Percentiles rank a stretch among this genome's conserved stretches.
phyloP scores from a whole-genome alignment of 2,888 invertebrate species.

The Lithophane ornitopus region DNA sequence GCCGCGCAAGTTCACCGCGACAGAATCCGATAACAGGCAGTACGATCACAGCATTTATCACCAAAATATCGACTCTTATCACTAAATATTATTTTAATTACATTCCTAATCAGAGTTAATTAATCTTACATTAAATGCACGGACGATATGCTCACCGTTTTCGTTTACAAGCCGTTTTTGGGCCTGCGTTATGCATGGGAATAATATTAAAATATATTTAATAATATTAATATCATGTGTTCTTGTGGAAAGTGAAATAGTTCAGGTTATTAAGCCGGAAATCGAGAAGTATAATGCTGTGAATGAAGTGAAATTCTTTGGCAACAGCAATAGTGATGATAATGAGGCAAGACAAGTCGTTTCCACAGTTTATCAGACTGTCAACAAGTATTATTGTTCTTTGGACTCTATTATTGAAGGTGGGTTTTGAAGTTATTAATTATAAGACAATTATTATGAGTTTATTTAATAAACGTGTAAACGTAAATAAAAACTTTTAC shows the following conservation, averaged over 20 bases:
- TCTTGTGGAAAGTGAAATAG: constrained; percentile 14
- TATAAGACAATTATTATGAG: too few species aligned
- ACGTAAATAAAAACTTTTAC: too few species aligned
- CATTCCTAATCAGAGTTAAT: constrained; percentile 45
- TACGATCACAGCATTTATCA: constrained; percentile 40
- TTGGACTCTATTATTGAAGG: constrained; percentile 55
- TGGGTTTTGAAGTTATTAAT: constrained; percentile 69
- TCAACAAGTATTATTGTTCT: constrained; percentile 74
- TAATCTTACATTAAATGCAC: constrained; percentile 40
- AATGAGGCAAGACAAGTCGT: constrained; percentile 48
- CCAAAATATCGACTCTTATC: constrained; percentile 53
- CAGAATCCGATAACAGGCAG: constrained; percentile 24
- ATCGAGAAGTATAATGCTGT: constrained; percentile 17
- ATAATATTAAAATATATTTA: constrained; percentile 1
- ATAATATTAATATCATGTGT: constrained; percentile 42
- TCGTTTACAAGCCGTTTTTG: background rate
- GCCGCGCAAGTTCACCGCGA: background rate
- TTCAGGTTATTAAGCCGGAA: constrained; percentile 14
- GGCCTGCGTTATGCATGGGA: constrained; percentile 44
- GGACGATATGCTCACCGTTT: constrained; percentile 31
- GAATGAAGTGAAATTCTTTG: background rate
- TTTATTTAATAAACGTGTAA: too few species aligned
- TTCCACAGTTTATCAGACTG: constrained; percentile 68
- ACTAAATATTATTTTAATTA: constrained; percentile 52
- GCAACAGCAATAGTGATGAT: background rate